These are phyloP conservation scores for Chaetops frenatus DNA, from an alignment of 2,113 vertebrate genomes.

Conservation along the genomic window DNA sequence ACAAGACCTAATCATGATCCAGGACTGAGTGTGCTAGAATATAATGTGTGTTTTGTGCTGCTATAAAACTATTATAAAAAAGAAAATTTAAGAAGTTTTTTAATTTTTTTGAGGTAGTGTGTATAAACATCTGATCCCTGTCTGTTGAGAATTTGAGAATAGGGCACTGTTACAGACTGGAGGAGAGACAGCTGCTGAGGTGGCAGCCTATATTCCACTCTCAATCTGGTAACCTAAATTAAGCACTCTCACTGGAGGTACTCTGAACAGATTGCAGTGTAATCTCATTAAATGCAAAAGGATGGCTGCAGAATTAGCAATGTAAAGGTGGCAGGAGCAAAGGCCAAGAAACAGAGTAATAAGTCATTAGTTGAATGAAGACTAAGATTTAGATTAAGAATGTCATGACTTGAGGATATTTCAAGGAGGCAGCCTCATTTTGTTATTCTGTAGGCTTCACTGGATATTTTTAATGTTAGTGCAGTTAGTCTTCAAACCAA, in stretches of 20 bases:
- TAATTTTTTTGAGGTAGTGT: background rate
- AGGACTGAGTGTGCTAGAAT: background rate
- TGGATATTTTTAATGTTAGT: background rate
- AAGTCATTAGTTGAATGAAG: background rate
- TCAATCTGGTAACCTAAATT: background rate
- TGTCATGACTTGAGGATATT: background rate
- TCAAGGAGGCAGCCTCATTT: background rate
- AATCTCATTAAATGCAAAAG: slow-evolving; percentile 39
- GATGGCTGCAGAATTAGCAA: background rate
- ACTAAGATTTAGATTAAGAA: background rate
- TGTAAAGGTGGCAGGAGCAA: background rate
- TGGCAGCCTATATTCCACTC: background rate
- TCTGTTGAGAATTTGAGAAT: background rate
- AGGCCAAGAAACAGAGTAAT: background rate
- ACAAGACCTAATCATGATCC: background rate
- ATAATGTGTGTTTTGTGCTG: background rate
- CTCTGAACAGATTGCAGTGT: background rate
- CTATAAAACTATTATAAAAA: background rate
- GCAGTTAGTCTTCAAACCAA: background rate
- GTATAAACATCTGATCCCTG: background rate
- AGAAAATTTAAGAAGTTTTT: background rate
- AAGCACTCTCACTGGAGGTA: slow-evolving; percentile 5
- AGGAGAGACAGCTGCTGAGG: background rate
- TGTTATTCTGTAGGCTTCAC: background rate
- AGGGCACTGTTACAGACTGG: background rate